Base-by-base conservation (phyloP, 2,888 invertebrate species). In the Melanchra persicariae region DNA sequence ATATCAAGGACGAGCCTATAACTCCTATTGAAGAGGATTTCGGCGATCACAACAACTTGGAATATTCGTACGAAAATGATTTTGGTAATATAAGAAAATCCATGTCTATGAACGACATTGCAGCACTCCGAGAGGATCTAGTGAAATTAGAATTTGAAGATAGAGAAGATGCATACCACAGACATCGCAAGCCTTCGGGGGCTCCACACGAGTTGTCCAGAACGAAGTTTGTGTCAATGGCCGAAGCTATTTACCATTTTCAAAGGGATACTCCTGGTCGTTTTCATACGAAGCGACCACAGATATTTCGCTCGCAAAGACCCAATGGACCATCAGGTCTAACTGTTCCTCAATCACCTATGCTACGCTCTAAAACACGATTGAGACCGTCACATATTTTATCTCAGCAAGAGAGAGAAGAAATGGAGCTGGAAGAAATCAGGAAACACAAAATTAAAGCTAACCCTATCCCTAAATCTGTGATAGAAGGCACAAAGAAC, bases 391-490 rank as follows among this genome's bases (percentile, higher is more conserved):
- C 94, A 0, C 94, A 95, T 62, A 91, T 96, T n/a, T 80, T 97
- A 22, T 97, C 97, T 19, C 96, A 96, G 65, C 96, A 97, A 78
- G 97, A 98, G 82, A 93, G 95, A 61, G 97, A 98, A 87, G 93
- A 96, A 75, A 85, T 96, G 82, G 97, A 97, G 88, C 76, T 97
- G 0, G 97, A 97, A 87, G 97, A 97, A 89, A 95, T 97, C 15
- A 97, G 96, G 86, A 97, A 97, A 93, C 96, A 96, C 87, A 96
- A 97, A 90, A 96, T 98, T 40, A 97, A 97, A 90, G 97, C 98
- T 0, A 95, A 97, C 69, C 97, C 97, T 4, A 91, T 98, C 60
- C 97, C 97, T 64, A 96, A 95, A 81, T 96, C 96, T 74, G 96
- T 97, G 5, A 91, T 97, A 47, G 93, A 95, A 76, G 96, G 96